Percentiles rank a stretch among this genome's conserved stretches.
Evolutionary conservation across 2,113 vertebrate genomes (phyloP).

Genomic region (Cnemophilus loriae): DNA sequence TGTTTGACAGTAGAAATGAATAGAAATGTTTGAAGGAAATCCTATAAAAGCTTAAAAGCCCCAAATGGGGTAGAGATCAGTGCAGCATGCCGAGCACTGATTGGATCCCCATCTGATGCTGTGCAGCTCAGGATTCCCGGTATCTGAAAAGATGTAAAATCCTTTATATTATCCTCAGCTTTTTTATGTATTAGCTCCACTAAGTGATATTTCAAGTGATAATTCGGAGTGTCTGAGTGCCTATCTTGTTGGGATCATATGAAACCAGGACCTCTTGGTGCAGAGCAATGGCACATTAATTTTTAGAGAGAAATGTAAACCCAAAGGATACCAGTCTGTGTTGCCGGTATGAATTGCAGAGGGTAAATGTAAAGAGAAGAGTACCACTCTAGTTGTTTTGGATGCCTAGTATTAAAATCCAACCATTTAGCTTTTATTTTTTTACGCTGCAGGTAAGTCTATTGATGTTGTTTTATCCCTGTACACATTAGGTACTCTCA

Average conservation of each 20-base stretch:
- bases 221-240: background rate
- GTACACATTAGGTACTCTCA: background rate
- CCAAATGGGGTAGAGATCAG: background rate
- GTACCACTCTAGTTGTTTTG: background rate
- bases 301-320: background rate
- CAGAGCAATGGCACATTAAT: background rate
- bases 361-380: background rate
- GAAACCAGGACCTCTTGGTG: background rate
- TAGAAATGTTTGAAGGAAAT: background rate
- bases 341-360: background rate
- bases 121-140: background rate
- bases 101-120: background rate
- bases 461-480: background rate
- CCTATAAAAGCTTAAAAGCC: background rate
- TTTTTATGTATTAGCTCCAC: background rate
- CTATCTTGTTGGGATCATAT: background rate
- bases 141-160: background rate
- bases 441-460: background rate
- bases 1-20: background rate
- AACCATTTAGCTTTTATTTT: background rate
- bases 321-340: background rate
- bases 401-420: background rate
- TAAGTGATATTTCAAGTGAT: background rate
- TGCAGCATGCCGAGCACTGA: background rate
- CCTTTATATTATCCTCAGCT: background rate